These are phyloP conservation scores for Aradus depressus DNA, from an alignment of 2,888 invertebrate genomes.

Conservation along the genomic window DNA sequence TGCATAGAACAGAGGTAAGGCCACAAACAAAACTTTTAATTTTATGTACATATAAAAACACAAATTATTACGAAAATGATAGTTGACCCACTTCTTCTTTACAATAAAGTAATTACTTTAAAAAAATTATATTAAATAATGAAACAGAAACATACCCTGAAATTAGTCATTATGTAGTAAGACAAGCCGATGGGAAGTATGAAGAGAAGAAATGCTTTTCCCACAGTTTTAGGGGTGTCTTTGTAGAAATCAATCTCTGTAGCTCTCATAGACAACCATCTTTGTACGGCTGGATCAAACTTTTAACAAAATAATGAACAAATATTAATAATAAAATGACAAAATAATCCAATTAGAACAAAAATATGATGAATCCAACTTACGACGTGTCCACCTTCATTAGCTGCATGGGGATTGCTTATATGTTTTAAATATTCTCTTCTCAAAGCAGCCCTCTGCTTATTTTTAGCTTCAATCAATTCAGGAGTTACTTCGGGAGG, in stretches of 20 bases:
- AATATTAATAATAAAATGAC: conserved; percentile 1
- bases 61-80: too few species aligned
- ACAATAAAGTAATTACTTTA: neutral
- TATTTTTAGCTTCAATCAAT: conserved; percentile 45
- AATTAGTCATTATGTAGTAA: conserved; percentile 43
- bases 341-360: neutral
- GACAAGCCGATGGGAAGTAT: conserved; percentile 46
- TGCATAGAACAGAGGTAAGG: too few species aligned
- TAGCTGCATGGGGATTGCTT: conserved; percentile 57
- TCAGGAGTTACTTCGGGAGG: conserved; percentile 14
- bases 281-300: conserved; percentile 71
- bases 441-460: conserved; percentile 48
- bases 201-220: conserved; percentile 42
- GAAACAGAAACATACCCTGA: conserved; percentile 37
- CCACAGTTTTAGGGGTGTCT: conserved; percentile 47
- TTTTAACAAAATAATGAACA: conserved; percentile 40
- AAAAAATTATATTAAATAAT: neutral
- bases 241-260: conserved; percentile 54
- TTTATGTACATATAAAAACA: too few species aligned
- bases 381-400: conserved; percentile 60
- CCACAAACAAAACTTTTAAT: too few species aligned
- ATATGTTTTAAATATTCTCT: conserved; percentile 59
- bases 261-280: conserved; percentile 59
- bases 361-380: conserved; percentile 37
- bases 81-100: too few species aligned